Conservation (phyloP, 2,797 vertebrate species). For the Sciurus carolinensis region DNA sequence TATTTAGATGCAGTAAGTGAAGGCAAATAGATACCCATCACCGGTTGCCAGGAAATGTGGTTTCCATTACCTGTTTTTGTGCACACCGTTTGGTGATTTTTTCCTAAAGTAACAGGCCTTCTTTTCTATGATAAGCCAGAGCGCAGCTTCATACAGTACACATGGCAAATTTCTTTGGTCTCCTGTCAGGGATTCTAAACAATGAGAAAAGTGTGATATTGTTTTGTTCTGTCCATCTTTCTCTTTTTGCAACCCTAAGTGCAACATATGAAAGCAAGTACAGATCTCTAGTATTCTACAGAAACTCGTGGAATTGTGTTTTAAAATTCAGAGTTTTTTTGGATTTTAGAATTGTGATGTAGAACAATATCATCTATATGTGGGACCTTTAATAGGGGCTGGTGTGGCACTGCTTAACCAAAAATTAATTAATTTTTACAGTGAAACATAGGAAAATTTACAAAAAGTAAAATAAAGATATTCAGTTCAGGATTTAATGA, state of each 20-base stretch:
- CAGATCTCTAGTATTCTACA: neutral
- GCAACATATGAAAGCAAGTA: neutral
- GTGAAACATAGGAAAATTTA: slow-evolving; percentile 39
- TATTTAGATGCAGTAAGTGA: neutral
- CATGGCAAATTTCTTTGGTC: slow-evolving; percentile 24
- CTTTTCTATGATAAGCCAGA: slow-evolving; percentile 67
- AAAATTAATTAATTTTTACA: slow-evolving; percentile 35
- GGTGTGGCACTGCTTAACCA: neutral
- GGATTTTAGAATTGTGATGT: slow-evolving; percentile 38
- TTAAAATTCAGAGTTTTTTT: slow-evolving; percentile 49
- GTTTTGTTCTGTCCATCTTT: slow-evolving; percentile 38
- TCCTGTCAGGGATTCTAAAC: slow-evolving; percentile 71
- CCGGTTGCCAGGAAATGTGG: neutral
- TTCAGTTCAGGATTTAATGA: slow-evolving; percentile 43
- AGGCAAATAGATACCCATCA: neutral
- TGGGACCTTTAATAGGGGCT: neutral
- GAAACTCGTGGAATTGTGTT: slow-evolving; percentile 14
- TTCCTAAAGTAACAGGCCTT: slow-evolving; percentile 1
- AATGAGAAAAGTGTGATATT: slow-evolving; percentile 33
- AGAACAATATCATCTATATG: neutral
- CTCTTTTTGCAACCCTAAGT: slow-evolving; percentile 35
- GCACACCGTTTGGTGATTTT: slow-evolving; percentile 18
- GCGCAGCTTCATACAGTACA: slow-evolving; percentile 61
- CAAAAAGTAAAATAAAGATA: neutral
- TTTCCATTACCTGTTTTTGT: slow-evolving; percentile 66